phyloP scores from a whole-genome alignment of 1,140 invertebrate genomes.

The Aplysia californica region DNA sequence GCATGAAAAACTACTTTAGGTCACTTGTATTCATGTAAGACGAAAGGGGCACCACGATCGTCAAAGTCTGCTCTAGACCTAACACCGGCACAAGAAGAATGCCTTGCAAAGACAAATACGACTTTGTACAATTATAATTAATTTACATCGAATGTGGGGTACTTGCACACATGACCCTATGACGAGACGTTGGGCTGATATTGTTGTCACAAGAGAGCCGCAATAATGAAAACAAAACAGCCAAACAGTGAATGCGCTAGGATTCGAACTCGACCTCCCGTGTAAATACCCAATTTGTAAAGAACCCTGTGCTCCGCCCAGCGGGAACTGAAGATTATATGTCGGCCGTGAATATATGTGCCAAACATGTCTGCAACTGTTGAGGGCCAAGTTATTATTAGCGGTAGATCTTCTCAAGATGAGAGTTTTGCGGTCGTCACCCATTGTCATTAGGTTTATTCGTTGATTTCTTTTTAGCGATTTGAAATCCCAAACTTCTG shows the following conservation, averaged over 20 bases:
- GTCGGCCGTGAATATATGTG: not conserved
- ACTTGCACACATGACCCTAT: not conserved
- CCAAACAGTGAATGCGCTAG: no score
- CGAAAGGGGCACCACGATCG: not conserved
- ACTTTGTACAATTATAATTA: not conserved
- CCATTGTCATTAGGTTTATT: no score
- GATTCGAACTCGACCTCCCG: no score
- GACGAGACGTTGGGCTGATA: not conserved
- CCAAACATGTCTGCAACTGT: not conserved
- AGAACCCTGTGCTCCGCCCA: no score
- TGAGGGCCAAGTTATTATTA: not conserved
- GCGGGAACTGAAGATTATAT: not conserved
- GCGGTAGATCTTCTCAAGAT: no score
- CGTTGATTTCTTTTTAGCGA: no score
- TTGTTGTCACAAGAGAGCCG: not conserved
- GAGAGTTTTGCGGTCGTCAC: no score
- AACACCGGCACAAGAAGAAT: not conserved
- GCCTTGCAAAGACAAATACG: not conserved
- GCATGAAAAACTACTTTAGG: no score
- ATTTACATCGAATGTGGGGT: not conserved
- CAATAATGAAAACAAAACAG: no score
- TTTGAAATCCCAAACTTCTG: not conserved
- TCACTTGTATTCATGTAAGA: no score
- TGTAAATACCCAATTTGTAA: no score
- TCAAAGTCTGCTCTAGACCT: not conserved